Percentiles rank a stretch among this genome's conserved stretches.
These are phyloP conservation scores for Nycticorax nycticorax DNA, from an alignment of 2,113 vertebrate genomes.

Conservation along the genomic window DNA sequence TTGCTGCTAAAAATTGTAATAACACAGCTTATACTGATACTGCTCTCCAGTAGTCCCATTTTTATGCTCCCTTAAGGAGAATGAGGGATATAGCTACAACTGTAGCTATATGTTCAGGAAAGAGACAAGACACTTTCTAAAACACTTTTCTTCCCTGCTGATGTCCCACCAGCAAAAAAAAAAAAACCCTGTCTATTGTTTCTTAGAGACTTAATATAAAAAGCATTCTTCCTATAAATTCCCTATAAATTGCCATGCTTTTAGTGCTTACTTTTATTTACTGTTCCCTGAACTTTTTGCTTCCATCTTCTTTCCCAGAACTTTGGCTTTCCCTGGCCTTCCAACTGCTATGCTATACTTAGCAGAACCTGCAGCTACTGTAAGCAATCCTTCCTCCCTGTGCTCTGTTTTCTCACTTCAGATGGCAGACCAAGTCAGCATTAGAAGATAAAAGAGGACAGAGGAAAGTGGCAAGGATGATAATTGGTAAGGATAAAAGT, in stretches of 20 bases:
- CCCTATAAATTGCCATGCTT: neutral
- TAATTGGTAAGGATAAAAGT: neutral
- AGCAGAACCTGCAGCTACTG: neutral
- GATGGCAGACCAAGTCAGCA: neutral
- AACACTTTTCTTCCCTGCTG: neutral
- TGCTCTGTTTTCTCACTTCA: neutral
- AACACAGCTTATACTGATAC: neutral
- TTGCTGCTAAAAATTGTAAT: neutral
- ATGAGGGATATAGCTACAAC: neutral
- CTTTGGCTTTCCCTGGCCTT: neutral
- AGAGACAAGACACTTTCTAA: neutral
- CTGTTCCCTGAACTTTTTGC: neutral
- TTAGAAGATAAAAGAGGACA: neutral
- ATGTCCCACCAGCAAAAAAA: neutral
- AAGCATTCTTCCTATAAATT: neutral
- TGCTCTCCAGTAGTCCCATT: neutral
- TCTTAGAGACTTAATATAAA: neutral
- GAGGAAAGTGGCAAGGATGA: neutral
- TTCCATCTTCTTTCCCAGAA: neutral
- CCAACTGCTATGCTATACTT: neutral
- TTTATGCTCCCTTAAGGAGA: neutral
- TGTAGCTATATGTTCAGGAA: neutral
- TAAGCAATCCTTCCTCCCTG: neutral
- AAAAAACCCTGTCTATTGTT: neutral
- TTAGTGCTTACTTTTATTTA: neutral